Evolutionary conservation across 2,888 invertebrate genomes (phyloP), one percentile per base, ranked within the genome.

Genomic region (Drosophila mayaguana): DNA sequence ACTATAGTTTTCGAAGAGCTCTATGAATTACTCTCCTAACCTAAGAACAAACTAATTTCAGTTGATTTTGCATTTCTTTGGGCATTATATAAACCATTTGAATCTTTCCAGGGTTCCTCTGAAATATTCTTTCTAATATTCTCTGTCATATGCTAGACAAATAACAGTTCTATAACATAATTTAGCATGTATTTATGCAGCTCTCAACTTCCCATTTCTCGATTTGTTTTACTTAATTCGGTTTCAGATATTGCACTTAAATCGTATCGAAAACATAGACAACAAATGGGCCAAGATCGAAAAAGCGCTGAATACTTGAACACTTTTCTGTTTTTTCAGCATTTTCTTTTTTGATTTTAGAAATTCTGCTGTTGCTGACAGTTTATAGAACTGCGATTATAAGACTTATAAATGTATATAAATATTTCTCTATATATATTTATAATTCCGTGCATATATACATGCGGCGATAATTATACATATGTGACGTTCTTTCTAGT

Each of bases 271-370:
- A 25, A 48, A 34, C 45, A 76, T 67, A 60, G 77, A 43, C 53
- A 46, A 45, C 61, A 77, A 77, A 54, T 55, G 63, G 78, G 71
- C 45, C 78, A 78, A 78, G 77, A 62, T 66, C 67, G 63, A 63
- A 50, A 55, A 61, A 50, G 53, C 28, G 59, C 54, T 63, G 11
- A 64, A 45, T 40, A 43, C 43, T 56, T 53, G 28, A 46, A 43
- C 14, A 48, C 32, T 50, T 46, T 74, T 67, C 48, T 54, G 32
- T 20, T 46, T 38, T 59, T 59, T 71, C 78, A 78, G 77, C 77
- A 60, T 20, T 71, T 78, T 71, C 0, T 36, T 45, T 59, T 59
- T 45, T 43, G 63, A 70, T 78, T 75, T 64, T 60, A 40, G 59
- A 68, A 63, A 62, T 78, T 78, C 25, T 64, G 78, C 69, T 73